Percentiles rank a stretch among this genome's conserved stretches.
Conservation (phyloP, 1,140 invertebrate genomes). For the Tenebrio molitor region DNA sequence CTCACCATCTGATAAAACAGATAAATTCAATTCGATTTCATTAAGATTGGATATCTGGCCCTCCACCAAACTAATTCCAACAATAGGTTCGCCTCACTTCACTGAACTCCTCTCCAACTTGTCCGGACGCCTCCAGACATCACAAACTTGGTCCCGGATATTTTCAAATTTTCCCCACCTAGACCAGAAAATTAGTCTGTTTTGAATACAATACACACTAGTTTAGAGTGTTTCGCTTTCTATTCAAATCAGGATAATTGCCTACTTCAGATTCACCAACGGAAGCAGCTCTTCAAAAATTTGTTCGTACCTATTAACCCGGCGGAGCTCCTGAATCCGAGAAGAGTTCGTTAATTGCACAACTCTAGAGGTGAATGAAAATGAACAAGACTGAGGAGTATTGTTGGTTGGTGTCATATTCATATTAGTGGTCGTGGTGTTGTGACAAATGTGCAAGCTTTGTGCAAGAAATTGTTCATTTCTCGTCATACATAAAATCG, state of each 20-base stretch:
- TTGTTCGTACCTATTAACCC: too few species aligned
- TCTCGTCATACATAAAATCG: conserved; percentile 18
- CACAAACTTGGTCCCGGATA: not conserved
- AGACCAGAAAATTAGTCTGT: too few species aligned
- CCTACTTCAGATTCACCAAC: too few species aligned
- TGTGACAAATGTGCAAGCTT: conserved; percentile 10
- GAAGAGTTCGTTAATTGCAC: too few species aligned
- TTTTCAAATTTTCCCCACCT: not conserved
- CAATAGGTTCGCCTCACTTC: conserved; percentile 29
- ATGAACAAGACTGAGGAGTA: conserved; percentile 7
- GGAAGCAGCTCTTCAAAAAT: too few species aligned
- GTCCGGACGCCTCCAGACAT: conserved; percentile 9
- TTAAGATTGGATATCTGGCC: conserved; percentile 32
- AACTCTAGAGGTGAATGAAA: too few species aligned
- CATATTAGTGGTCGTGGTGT: conserved; percentile 9
- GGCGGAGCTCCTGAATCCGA: too few species aligned
- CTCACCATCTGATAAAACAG: conserved; percentile 8
- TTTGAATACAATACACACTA: too few species aligned
- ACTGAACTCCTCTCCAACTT: conserved; percentile 3
- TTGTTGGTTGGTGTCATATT: conserved; percentile 25
- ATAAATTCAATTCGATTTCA: conserved; percentile 34
- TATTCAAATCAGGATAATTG: too few species aligned
- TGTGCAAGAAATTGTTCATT: not conserved
- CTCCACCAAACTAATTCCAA: conserved; percentile 30
- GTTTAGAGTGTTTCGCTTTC: too few species aligned